Conservation (phyloP, 1,140 invertebrate genomes). For the Brachionus sp. region DNA sequence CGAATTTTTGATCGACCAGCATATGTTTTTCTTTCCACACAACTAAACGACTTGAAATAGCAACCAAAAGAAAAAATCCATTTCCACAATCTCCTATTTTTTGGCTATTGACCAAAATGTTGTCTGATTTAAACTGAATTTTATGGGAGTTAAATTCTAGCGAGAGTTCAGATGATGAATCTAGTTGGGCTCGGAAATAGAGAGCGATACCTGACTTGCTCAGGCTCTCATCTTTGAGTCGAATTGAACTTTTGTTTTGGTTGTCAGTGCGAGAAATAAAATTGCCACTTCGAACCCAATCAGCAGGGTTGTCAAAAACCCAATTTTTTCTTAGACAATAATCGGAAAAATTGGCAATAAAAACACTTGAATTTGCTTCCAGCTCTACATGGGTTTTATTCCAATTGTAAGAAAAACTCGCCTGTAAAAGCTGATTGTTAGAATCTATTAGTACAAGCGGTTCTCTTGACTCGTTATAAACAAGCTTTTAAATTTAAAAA, state of each 20-base stretch:
- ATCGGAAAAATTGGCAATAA: neutral
- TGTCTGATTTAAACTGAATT: neutral
- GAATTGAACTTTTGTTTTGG: neutral
- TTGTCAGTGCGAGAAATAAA: neutral
- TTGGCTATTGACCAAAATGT: neutral
- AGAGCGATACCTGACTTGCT: neutral
- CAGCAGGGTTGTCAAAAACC: neutral
- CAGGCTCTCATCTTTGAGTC: neutral
- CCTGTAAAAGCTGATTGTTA: neutral
- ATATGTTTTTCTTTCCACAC: neutral
- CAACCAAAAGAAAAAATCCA: constrained; percentile 9
- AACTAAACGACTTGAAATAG: neutral
- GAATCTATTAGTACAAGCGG: neutral
- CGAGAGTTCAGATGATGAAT: neutral
- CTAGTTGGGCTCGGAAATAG: neutral
- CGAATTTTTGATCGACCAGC: neutral
- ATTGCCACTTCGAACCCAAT: constrained; percentile 3
- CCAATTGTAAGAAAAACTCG: constrained; percentile 2
- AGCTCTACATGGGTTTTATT: neutral
- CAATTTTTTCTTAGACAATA: constrained; percentile 2
- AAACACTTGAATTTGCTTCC: neutral
- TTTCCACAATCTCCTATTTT: neutral
- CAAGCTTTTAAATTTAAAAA: neutral
- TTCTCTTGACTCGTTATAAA: constrained; percentile 19
- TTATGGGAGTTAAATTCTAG: neutral